Conservation (phyloP, 2,888 invertebrate species). For the Agrilus biguttatus region DNA sequence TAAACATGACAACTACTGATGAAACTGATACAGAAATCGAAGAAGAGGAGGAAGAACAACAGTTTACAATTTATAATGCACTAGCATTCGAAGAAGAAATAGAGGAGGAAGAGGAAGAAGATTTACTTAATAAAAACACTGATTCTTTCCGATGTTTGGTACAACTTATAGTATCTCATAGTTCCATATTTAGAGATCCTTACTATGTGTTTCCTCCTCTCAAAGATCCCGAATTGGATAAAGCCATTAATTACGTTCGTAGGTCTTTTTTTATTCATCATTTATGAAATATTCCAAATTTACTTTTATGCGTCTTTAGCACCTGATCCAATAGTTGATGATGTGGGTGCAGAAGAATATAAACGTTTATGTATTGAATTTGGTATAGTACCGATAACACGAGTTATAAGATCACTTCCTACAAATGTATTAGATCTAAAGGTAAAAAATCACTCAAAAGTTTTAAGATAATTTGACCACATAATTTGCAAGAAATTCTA, state of each 20-base stretch:
- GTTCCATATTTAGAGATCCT: conserved; percentile 32
- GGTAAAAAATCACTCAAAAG: conserved; percentile 13
- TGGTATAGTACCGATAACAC: conserved; percentile 24
- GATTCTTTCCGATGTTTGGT: conserved; percentile 26
- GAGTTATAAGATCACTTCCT: conserved; percentile 21
- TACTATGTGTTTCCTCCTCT: conserved; percentile 32
- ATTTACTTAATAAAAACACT: conserved; percentile 21
- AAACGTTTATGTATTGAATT: conserved; percentile 24
- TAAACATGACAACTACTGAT: no score
- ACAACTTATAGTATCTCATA: conserved; percentile 29
- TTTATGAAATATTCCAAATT: neutral
- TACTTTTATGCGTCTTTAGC: conserved; percentile 8
- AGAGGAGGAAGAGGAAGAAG: conserved; percentile 19
- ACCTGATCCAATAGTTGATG: conserved; percentile 17
- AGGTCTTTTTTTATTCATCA: neutral
- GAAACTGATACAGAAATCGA: no score
- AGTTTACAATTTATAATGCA: no score
- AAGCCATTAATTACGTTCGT: conserved; percentile 24
- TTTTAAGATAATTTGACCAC: neutral
- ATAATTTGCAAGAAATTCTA: no score
- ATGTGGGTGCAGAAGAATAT: conserved; percentile 25
- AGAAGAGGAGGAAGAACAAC: no score
- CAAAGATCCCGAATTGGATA: conserved; percentile 28
- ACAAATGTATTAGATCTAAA: conserved; percentile 22
- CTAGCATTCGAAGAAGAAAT: neutral